Evolutionary conservation across 1,140 invertebrate species (phyloP), one percentile per base, ranked within the genome.

Genomic region (Penaeus chinensis): DNA sequence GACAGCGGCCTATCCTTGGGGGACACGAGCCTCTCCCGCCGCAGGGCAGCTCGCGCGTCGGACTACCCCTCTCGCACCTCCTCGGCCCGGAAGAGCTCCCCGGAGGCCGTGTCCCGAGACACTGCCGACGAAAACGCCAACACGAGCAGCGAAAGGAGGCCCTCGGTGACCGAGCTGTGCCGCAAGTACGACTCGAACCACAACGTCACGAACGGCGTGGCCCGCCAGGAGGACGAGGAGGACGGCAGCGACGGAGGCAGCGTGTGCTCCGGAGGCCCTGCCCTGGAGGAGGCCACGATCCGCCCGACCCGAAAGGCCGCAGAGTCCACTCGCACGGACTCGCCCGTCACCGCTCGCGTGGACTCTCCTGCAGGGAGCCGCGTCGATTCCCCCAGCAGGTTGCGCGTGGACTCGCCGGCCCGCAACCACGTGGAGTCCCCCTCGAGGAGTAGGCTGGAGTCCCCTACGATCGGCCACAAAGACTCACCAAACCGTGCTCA

Each of bases 181-280:
- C 66, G 89, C 4, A 90, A 90, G 47, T 90, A 89, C 69, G 89
- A 90, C 77, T 22, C 88, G 20, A 90, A 90, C 76, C 87, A 85
- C 54, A 90, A 89, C 78, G 84, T 86, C n/a, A 86, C 82, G 27
- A 82, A 89, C 42, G 84, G 79, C 80, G 47, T 84, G 54, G 22
- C 79, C 4, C 82, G 79, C 16, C 88, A 90, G 20, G 82, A 85
- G n/a, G 88, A 90, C 61, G 89, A 90, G 8, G 84, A 69, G 5
- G 76, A 85, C 22, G 77, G 66, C 16, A 87, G 85, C 20, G 85
- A 87, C 54, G 85, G 54, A 54, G 54, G 66, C 27, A 87, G 85
- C 18, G 85, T 66, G 16, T 86, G 65, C 20, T 86, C 84, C 3
- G 61, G 84, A 74, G 71, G 71, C 8, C 71, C n/a, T 32, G 71